phyloP scores from a whole-genome alignment of 2,888 invertebrate genomes.

The Embidobia sp. region DNA sequence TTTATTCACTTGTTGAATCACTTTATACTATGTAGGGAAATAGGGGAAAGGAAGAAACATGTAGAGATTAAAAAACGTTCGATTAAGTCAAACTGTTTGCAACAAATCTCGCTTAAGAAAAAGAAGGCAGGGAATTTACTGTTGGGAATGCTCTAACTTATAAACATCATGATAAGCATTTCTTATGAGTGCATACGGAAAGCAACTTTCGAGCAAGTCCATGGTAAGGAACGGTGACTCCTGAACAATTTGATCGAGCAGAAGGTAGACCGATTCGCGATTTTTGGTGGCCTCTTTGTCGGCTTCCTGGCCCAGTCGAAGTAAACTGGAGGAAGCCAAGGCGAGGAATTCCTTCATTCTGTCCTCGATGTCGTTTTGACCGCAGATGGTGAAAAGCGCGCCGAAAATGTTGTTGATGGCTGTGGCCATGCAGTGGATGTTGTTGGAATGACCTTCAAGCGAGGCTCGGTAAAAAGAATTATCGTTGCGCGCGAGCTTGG shows the following conservation, averaged over 20 bases:
- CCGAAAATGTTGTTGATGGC: conserved; percentile 98
- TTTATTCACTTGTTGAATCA: too few species aligned
- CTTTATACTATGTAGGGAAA: too few species aligned
- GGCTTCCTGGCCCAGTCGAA: conserved; percentile 96
- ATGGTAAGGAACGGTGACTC: conserved; percentile 99
- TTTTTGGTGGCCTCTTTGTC: conserved; percentile 97
- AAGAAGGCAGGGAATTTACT: too few species aligned
- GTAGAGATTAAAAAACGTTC: too few species aligned
- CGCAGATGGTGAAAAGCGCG: conserved; percentile 97
- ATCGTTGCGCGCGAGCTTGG: conserved; percentile 95
- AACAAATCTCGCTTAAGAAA: too few species aligned
- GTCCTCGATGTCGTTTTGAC: conserved; percentile 97
- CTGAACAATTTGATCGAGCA: conserved; percentile 98
- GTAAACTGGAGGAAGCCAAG: conserved; percentile 96
- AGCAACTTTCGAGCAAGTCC: conserved; percentile 99
- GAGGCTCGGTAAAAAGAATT: conserved; percentile 94
- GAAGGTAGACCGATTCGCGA: conserved; percentile 97
- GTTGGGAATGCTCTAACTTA: conserved; percentile 89
- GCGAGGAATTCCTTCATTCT: conserved; percentile 98
- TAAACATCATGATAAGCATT: conserved; percentile 99
- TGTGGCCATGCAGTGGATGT: conserved; percentile 98
- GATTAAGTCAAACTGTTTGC: too few species aligned
- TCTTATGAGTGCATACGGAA: conserved; percentile 98
- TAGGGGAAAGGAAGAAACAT: too few species aligned
- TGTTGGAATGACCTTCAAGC: conserved; percentile 97